These are phyloP conservation scores for Limenitis arthemis DNA, from an alignment of 2,888 invertebrate genomes.

Conservation along the genomic window DNA sequence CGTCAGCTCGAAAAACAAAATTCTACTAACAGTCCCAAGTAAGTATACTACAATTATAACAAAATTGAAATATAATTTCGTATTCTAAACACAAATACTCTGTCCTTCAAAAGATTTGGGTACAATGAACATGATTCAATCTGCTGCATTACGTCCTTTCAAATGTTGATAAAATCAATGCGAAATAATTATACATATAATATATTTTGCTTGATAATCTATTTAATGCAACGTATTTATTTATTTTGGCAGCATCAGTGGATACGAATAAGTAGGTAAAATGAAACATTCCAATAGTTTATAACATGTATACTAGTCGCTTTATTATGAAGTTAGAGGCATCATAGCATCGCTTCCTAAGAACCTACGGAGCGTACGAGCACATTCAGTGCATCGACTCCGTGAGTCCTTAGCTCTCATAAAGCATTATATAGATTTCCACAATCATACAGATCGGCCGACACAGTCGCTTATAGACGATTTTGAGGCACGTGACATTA, in stretches of 20 bases:
- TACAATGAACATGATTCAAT: background rate
- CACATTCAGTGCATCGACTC: conserved; percentile 7
- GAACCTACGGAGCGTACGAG: conserved; percentile 29
- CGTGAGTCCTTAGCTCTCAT: conserved; percentile 16
- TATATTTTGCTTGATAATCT: conserved; percentile 25
- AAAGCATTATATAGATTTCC: conserved; percentile 7
- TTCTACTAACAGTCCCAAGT: conserved; percentile 86
- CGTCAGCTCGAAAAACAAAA: conserved; percentile 92
- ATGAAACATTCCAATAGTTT: conserved; percentile 51
- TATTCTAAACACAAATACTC: background rate
- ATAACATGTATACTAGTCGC: conserved; percentile 45
- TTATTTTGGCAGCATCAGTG: conserved; percentile 61
- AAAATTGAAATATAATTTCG: background rate
- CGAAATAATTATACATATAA: conserved; percentile 6
- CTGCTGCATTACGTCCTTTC: background rate
- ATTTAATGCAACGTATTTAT: conserved; percentile 43
- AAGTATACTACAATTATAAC: conserved; percentile 43
- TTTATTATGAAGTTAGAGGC: conserved; percentile 34
- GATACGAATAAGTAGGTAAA: conserved; percentile 58
- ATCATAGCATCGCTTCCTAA: conserved; percentile 29
- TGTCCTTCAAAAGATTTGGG: background rate
- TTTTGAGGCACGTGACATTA: conserved; percentile 16
- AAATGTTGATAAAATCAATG: background rate
- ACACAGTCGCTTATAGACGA: conserved; percentile 4
- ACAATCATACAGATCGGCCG: conserved; percentile 8